A percentile compares a stretch with the other conserved stretches of the same genome.
phyloP scores from a whole-genome alignment of 2,113 vertebrate species.

The Ursus arctos region DNA sequence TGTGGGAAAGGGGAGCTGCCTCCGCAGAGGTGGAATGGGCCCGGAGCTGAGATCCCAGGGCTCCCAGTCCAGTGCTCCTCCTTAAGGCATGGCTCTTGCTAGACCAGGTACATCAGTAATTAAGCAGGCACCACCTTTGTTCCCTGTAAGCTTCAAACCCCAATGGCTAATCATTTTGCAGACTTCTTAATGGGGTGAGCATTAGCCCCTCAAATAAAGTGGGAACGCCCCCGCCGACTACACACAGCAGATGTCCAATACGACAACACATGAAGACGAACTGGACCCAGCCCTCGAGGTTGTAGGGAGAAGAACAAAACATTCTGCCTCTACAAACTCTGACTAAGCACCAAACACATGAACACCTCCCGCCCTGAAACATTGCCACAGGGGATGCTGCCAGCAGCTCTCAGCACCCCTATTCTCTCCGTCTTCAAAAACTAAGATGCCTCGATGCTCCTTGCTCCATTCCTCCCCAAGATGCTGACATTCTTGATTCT shows the following conservation, averaged over 20 bases:
- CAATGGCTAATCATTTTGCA: neutral
- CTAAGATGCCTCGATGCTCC: neutral
- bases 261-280: neutral
- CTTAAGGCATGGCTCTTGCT: neutral
- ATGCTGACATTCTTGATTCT: neutral
- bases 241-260: neutral
- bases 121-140: neutral
- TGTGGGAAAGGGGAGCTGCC: neutral
- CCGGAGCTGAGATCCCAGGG: too few species aligned
- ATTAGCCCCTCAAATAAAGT: neutral
- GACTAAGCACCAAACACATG: neutral
- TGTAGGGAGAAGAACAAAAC: neutral
- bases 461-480: neutral
- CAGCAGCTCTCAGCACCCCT: neutral
- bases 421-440: neutral
- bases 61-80: neutral
- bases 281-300: neutral
- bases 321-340: neutral
- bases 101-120: neutral
- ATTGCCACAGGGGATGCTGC: fast-evolving
- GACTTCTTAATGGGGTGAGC: neutral
- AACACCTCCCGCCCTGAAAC: neutral
- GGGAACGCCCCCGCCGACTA: neutral
- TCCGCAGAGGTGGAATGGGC: neutral
- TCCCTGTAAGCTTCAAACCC: neutral